Evolutionary conservation across 2,888 invertebrate species (phyloP).

Genomic region (Euphydryas editha): DNA sequence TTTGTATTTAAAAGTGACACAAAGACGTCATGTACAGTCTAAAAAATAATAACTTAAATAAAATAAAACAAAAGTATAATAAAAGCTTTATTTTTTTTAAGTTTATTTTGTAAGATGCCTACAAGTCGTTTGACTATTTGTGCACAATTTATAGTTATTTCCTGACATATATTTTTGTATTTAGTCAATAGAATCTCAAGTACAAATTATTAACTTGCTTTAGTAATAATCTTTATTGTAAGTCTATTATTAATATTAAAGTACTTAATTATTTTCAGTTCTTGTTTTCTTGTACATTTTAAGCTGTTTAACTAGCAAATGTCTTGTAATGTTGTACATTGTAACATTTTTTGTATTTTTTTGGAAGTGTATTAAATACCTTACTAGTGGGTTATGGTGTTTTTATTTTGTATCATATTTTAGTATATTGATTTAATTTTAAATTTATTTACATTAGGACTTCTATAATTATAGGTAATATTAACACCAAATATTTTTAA

Average conservation of each 20-base stretch:
- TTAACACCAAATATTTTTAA: too few species aligned
- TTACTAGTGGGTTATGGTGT: slow-evolving; percentile 40
- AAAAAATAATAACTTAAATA: background rate
- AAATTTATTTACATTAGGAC: background rate
- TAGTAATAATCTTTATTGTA: slow-evolving; percentile 18
- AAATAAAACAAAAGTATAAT: background rate
- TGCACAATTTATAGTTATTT: background rate
- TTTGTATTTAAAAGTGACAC: background rate
- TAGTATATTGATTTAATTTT: background rate
- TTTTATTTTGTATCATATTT: background rate
- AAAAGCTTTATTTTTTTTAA: background rate
- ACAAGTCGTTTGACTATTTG: background rate
- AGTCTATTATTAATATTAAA: slow-evolving; percentile 32
- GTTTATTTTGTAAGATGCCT: background rate
- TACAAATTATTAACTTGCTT: slow-evolving; percentile 32
- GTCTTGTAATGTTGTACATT: slow-evolving; percentile 38
- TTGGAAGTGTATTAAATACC: slow-evolving; percentile 57
- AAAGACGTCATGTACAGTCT: too few species aligned
- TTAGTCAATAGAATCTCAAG: slow-evolving; percentile 25
- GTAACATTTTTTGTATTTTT: slow-evolving; percentile 38
- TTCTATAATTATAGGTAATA: too few species aligned
- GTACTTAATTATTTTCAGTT: slow-evolving; percentile 64
- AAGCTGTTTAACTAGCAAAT: slow-evolving; percentile 39
- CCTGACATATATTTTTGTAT: background rate
- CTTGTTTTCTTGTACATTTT: slow-evolving; percentile 42